Base-by-base conservation (phyloP, 2,888 invertebrate genomes). In the Phasia obesa region DNA sequence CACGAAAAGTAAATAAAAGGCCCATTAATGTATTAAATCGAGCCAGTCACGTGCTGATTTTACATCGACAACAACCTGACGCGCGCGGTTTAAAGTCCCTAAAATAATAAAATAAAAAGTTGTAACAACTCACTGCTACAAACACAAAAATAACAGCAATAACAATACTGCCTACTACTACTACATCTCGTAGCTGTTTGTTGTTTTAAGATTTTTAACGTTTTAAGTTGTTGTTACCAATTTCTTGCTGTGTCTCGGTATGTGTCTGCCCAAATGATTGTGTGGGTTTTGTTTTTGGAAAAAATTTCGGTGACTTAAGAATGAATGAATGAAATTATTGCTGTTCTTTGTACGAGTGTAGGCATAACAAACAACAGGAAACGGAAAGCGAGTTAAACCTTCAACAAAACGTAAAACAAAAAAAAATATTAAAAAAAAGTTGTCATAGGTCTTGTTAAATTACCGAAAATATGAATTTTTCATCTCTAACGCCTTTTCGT, bases 21-120 rank as follows among this genome's bases (percentile, higher is more conserved):
- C 27, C 44, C 55, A 0, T 27, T 62, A 67, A 74, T 80, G 67
- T 60, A 74, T 74, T 67, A 55, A 71, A 75, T 55, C n/a, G 31
- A 83, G 55, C 76, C 75, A 83, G 83, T 83, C 83, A 83, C 83
- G 83, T 83, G 83, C 75, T 76, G 75, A 55, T 60, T 79, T 75
- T 47, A 60, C 67, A 71, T 23, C 75, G 79, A 75, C 53, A 65
- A 71, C 38, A 67, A 31, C 51, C 23, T 11, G 11, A 35, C 9
- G 35, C 74, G 57, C 70, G 75, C 71, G 65, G 19, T 42, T 44
- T n/a, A 15, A 71, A 38, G n/a, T 21, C 47, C 42, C 59, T 21
- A 44, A 47, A 60, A 49, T 25, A n/a, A 15, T 47, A 62, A 35
- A 67, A 31, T 31, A 7, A 31, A 64, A n/a, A 17, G 25, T 5